Percentiles rank a stretch among this genome's conserved stretches.
Evolutionary conservation across 2,888 invertebrate species (phyloP).

Genomic region (Lacanobia wlatinum): DNA sequence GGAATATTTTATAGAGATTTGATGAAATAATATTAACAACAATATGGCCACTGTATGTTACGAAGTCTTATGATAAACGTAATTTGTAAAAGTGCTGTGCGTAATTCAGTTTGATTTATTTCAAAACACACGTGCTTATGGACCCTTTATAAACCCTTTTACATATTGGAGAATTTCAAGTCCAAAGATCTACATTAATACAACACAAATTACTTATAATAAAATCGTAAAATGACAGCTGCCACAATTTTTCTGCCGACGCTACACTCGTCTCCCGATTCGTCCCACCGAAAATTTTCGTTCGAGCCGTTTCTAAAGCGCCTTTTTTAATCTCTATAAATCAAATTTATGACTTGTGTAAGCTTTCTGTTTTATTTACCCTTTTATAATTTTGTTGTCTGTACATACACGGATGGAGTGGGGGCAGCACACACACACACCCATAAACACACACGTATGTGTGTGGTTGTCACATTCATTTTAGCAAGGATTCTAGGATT

Average conservation of each 20-base stretch:
- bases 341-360: slow-evolving; percentile 91
- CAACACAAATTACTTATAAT: no score
- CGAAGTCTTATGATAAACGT: not conserved
- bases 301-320: slow-evolving; percentile 90
- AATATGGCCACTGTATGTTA: not conserved
- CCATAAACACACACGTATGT: slow-evolving; percentile 23
- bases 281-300: slow-evolving; percentile 90
- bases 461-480: slow-evolving; percentile 36
- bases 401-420: slow-evolving; percentile 70
- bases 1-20: no score
- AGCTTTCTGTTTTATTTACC: slow-evolving; percentile 91
- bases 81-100: not conserved
- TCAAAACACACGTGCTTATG: not conserved
- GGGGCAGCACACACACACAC: slow-evolving; percentile 51
- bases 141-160: no score
- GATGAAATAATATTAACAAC: no score
- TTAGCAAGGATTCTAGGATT: slow-evolving; percentile 27
- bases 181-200: no score
- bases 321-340: slow-evolving; percentile 91
- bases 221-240: slow-evolving; percentile 1
- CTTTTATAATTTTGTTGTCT: slow-evolving; percentile 90
- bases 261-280: slow-evolving; percentile 87
- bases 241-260: slow-evolving; percentile 69
- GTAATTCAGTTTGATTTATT: not conserved
- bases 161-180: no score